A percentile compares a stretch with the other conserved stretches of the same genome.
Evolutionary conservation across 2,888 invertebrate species (phyloP).

Genomic region (Tinea semifulvella): DNA sequence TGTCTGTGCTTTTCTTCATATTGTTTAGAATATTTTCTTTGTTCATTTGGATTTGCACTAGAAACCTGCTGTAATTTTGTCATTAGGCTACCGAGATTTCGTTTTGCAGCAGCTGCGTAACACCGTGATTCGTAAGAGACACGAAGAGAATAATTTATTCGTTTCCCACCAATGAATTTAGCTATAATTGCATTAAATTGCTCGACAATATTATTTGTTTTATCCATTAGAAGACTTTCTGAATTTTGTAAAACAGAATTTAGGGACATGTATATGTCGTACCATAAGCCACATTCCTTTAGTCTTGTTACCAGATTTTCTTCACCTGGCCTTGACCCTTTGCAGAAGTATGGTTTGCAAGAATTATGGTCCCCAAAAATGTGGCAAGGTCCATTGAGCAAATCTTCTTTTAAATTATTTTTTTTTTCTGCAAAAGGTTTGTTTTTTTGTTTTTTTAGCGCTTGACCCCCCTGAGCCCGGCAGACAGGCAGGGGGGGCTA

Average conservation of each 20-base stretch:
- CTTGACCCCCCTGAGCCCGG: no score
- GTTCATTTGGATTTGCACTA: background rate
- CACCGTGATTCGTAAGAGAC: background rate
- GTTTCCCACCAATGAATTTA: slow-evolving; percentile 11
- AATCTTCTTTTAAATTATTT: background rate
- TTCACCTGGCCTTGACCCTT: background rate
- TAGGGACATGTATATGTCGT: no score
- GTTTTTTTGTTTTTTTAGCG: background rate
- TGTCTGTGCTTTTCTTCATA: no score
- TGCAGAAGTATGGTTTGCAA: slow-evolving; percentile 3
- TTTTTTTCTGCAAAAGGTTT: background rate
- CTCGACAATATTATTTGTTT: slow-evolving; percentile 14
- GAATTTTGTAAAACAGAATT: no score
- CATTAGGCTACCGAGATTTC: no score
- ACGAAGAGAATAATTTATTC: background rate
- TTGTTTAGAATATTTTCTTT: background rate
- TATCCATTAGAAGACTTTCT: no score
- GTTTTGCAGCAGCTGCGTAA: background rate
- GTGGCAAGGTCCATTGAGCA: background rate
- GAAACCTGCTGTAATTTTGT: slow-evolving; percentile 3
- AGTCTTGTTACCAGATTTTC: background rate
- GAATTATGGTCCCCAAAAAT: slow-evolving; percentile 12
- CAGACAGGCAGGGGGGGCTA: no score
- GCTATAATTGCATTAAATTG: slow-evolving; percentile 12
- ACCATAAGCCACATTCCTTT: no score